Evolutionary conservation across 2,888 invertebrate species (phyloP).

Genomic region (Cryptops parisi): DNA sequence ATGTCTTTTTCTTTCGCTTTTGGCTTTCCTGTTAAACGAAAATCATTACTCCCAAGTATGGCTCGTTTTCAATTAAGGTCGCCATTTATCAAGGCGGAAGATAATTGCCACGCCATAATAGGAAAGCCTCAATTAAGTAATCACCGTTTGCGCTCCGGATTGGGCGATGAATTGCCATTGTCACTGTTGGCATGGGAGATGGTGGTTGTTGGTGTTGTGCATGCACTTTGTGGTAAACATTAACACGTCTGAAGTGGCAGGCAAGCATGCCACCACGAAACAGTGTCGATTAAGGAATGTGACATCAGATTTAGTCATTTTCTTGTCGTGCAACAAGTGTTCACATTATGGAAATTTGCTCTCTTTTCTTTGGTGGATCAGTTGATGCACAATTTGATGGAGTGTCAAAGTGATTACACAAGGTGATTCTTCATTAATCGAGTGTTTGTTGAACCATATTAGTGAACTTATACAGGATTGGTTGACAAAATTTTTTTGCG

Average conservation of each 20-base stretch:
- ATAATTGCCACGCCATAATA: conserved; percentile 2
- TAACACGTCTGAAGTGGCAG: neutral
- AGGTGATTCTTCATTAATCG: no score
- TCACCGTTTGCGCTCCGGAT: neutral
- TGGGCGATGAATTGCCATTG: neutral
- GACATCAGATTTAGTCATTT: no score
- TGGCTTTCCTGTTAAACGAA: neutral
- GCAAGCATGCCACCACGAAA: neutral
- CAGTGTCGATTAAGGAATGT: no score
- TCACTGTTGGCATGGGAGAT: neutral
- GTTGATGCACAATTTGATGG: no score
- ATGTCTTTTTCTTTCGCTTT: neutral
- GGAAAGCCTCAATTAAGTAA: conserved; percentile 3
- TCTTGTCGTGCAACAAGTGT: neutral
- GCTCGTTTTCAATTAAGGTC: conserved; percentile 7
- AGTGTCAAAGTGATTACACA: no score
- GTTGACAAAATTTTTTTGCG: no score
- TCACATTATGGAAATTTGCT: no score
- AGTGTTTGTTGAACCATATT: no score
- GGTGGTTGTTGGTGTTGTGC: neutral
- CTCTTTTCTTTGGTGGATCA: neutral
- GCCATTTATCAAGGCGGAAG: conserved; percentile 4
- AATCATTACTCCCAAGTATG: neutral
- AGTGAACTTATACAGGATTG: no score
- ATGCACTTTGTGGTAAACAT: neutral